Percentiles rank a stretch among this genome's conserved stretches.
phyloP scores from a whole-genome alignment of 2,113 vertebrate species.

The Mus pahari region DNA sequence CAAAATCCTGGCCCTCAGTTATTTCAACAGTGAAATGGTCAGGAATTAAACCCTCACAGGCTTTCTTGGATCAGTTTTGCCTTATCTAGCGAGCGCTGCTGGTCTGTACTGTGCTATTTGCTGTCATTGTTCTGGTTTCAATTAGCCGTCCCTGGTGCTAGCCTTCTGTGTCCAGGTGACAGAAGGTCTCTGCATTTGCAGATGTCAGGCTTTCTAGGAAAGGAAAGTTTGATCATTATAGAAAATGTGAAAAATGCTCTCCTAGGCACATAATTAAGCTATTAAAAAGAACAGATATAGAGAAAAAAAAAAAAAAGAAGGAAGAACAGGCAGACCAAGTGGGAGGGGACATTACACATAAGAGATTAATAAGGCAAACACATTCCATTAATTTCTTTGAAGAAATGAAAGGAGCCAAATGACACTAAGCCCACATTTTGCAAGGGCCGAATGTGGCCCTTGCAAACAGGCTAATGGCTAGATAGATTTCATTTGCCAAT shows the following conservation, averaged over 20 bases:
- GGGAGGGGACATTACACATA: not conserved
- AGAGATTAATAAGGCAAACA: not conserved
- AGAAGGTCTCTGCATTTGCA: conserved; percentile 6
- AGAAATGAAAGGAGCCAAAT: not conserved
- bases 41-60: too few relatives aligned
- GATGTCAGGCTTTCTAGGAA: not conserved
- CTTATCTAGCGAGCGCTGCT: not conserved
- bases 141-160: not conserved
- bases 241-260: not conserved
- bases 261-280: not conserved
- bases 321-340: too few relatives aligned
- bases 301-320: not conserved
- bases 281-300: not conserved
- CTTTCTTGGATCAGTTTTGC: not conserved
- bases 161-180: not conserved
- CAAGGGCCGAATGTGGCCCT: too few relatives aligned
- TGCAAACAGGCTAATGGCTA: conserved; percentile 79
- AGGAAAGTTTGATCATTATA: not conserved
- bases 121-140: not conserved
- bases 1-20: too few relatives aligned
- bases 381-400: not conserved
- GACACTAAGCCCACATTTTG: not conserved
- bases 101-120: not conserved
- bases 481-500: conserved; percentile 76
- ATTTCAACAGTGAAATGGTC: too few relatives aligned